Evolutionary conservation across 1,140 invertebrate genomes (phyloP).

Genomic region (Homalodisca vitripennis): DNA sequence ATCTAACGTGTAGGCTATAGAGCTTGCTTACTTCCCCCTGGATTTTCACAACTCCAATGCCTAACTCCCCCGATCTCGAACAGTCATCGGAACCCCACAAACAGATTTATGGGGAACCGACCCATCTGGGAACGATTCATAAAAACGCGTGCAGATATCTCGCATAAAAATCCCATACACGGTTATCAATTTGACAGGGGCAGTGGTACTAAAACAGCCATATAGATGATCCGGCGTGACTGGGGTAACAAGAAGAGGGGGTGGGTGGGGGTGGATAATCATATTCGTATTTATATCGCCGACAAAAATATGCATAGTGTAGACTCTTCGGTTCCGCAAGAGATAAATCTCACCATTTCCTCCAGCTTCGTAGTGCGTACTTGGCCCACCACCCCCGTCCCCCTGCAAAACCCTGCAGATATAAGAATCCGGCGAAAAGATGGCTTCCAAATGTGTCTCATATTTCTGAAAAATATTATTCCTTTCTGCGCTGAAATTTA

Average conservation of each 20-base stretch:
- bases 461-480: slow-evolving; percentile 39
- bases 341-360: slow-evolving; percentile 4
- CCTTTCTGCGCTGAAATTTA: slow-evolving; percentile 36
- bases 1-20: too few relatives aligned
- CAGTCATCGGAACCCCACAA: too few relatives aligned
- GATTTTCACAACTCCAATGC: too few relatives aligned
- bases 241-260: neutral
- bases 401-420: neutral
- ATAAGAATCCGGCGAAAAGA: slow-evolving; percentile 30
- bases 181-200: slow-evolving; percentile 16
- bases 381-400: too few relatives aligned
- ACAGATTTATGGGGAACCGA: neutral
- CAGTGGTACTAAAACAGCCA: slow-evolving; percentile 9
- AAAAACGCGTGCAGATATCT: neutral
- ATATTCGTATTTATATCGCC: neutral
- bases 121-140: neutral
- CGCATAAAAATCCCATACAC: slow-evolving; percentile 29
- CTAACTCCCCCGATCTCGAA: too few relatives aligned
- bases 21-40: too few relatives aligned
- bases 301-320: neutral
- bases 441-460: slow-evolving; percentile 33
- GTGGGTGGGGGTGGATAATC: slow-evolving; percentile 1
- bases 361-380: too few relatives aligned
- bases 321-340: neutral
- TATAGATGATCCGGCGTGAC: slow-evolving; percentile 15